Conservation (phyloP, 2,888 invertebrate species). For the Euplexia lucipara region DNA sequence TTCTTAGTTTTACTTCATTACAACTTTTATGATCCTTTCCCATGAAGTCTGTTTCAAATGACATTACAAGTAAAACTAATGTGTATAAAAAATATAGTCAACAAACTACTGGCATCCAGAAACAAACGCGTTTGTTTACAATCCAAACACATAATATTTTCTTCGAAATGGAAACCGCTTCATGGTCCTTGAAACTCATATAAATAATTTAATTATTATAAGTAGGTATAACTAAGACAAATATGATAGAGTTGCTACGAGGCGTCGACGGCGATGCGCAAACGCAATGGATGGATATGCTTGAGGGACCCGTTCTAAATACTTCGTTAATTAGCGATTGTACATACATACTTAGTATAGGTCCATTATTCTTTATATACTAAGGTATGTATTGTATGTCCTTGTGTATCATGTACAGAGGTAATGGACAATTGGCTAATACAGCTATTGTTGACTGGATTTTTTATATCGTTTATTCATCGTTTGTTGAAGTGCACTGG, state of each 20-base stretch:
- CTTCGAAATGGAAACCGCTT: constrained; percentile 14
- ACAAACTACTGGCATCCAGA: too few relatives aligned
- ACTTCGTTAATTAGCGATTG: constrained; percentile 38
- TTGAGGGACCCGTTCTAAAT: constrained; percentile 46
- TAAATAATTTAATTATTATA: background rate
- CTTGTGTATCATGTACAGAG: constrained; percentile 20
- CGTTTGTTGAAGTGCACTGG: too few relatives aligned
- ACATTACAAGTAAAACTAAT: too few relatives aligned
- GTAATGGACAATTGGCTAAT: background rate
- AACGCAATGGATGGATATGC: constrained; percentile 41
- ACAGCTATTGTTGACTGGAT: constrained; percentile 13
- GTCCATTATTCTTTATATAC: background rate
- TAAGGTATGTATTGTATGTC: background rate
- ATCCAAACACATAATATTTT: constrained; percentile 22
- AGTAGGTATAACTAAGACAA: background rate
- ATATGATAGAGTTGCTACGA: background rate
- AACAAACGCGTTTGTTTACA: constrained; percentile 24
- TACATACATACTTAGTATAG: constrained; percentile 4
- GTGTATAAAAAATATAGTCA: too few relatives aligned
- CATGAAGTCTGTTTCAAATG: too few relatives aligned
- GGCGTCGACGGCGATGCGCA: constrained; percentile 21
- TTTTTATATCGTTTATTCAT: background rate
- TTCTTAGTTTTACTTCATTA: too few relatives aligned
- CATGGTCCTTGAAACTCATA: constrained; percentile 6
- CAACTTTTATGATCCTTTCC: too few relatives aligned